phyloP scores from a whole-genome alignment of 2,888 invertebrate genomes.

The Arge pagana region DNA sequence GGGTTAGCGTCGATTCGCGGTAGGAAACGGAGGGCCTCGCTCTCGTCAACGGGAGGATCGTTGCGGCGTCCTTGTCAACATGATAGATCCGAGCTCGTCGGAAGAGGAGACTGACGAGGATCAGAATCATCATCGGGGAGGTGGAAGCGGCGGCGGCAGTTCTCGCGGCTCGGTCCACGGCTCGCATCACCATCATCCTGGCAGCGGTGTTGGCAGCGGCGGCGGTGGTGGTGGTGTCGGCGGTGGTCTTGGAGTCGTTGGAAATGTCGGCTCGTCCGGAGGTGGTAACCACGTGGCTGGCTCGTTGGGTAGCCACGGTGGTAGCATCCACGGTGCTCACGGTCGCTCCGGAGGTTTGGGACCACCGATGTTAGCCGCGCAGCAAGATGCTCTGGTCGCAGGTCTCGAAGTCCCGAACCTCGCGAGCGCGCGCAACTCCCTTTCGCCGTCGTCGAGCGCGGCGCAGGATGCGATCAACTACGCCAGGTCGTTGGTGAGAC shows the following conservation, averaged over 20 bases:
- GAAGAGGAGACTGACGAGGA: slow-evolving; percentile 95
- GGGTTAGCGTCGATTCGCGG: background rate
- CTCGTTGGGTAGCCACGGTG: slow-evolving; percentile 28
- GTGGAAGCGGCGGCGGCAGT: slow-evolving; percentile 45
- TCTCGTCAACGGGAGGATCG: slow-evolving; percentile 11
- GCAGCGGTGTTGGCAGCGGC: slow-evolving; percentile 32
- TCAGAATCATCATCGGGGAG: slow-evolving; percentile 65
- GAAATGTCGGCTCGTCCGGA: slow-evolving; percentile 59
- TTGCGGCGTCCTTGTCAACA: slow-evolving; percentile 49
- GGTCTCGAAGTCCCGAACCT: slow-evolving; percentile 51
- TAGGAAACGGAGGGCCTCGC: background rate
- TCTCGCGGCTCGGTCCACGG: slow-evolving; percentile 49
- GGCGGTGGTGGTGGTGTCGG: slow-evolving; percentile 24
- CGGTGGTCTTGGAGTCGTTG: slow-evolving; percentile 41
- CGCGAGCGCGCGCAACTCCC: slow-evolving; percentile 49
- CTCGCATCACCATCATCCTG: slow-evolving; percentile 55
- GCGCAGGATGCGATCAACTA: slow-evolving; percentile 53
- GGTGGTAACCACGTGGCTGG: slow-evolving; percentile 24
- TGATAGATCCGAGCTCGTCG: slow-evolving; percentile 96
- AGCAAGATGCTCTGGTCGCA: slow-evolving; percentile 34
- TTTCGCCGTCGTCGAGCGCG: slow-evolving; percentile 62
- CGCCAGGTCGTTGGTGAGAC: slow-evolving; percentile 73
- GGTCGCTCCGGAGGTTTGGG: slow-evolving; percentile 37
- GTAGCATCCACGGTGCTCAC: slow-evolving; percentile 35
- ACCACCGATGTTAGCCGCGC: slow-evolving; percentile 22